Conservation (phyloP, 1,140 invertebrate species). For the Megalonaias nervosa region DNA sequence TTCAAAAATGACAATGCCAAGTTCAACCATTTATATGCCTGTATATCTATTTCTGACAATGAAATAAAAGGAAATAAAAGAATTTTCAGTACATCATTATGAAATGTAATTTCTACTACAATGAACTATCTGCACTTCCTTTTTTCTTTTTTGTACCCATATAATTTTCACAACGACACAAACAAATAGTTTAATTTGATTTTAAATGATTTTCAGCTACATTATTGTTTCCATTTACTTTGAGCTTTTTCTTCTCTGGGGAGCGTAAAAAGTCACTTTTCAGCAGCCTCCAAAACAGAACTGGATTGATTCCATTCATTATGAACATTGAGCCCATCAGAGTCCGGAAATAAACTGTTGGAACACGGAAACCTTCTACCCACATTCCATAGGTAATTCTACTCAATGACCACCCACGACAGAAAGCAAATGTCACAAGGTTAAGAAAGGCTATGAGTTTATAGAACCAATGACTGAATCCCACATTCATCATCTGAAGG, state of each 20-base stretch:
- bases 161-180: no score
- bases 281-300: conserved; percentile 62
- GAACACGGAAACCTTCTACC: conserved; percentile 38
- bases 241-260: conserved; percentile 1
- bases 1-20: no score
- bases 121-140: no score
- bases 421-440: conserved; percentile 57
- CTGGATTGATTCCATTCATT: conserved; percentile 60
- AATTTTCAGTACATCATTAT: no score
- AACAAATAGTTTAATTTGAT: conserved; percentile 4
- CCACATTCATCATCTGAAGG: conserved; percentile 55
- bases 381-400: conserved; percentile 52
- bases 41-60: no score
- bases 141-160: no score
- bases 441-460: conserved; percentile 48
- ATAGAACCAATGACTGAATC: conserved; percentile 53
- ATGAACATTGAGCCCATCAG: conserved; percentile 52
- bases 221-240: conserved; percentile 39
- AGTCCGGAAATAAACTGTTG: conserved; percentile 40
- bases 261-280: conserved; percentile 59
- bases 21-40: no score
- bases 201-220: conserved; percentile 28
- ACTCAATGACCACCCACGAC: conserved; percentile 45
- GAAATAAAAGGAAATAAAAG: no score
- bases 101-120: no score